Conservation (phyloP, 2,797 vertebrate genomes). For the Trichosurus vulpecula region DNA sequence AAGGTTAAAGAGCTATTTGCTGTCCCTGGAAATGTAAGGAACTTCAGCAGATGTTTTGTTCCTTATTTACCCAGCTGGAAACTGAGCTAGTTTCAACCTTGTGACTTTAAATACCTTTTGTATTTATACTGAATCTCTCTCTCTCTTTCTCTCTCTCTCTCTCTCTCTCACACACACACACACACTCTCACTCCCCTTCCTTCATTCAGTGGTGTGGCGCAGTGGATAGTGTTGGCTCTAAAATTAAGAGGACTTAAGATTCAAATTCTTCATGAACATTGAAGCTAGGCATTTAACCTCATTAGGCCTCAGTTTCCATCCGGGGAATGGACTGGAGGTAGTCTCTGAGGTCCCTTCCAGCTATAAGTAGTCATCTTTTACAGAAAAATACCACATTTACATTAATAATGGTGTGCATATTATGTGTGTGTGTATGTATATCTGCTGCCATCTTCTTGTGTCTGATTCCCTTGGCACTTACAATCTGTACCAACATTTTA, state of each 20-base stretch:
- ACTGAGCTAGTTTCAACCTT: slow-evolving; percentile 32
- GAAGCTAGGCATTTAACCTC: not conserved
- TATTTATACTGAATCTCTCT: not conserved
- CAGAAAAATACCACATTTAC: slow-evolving; percentile 28
- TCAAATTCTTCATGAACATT: not conserved
- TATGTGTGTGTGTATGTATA: not conserved
- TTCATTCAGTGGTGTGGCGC: not conserved
- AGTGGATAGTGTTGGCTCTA: not conserved
- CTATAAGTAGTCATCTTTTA: slow-evolving; percentile 37
- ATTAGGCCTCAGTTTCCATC: not conserved
- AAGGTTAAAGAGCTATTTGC: slow-evolving; percentile 43
- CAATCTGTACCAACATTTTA: not conserved
- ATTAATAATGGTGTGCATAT: slow-evolving; percentile 33
- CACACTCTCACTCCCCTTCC: not conserved
- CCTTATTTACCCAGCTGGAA: slow-evolving; percentile 51
- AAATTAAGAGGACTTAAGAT: not conserved
- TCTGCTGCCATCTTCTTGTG: not conserved
- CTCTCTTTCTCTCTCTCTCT: too few species aligned
- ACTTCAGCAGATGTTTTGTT: slow-evolving; percentile 35
- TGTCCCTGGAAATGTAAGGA: slow-evolving; percentile 52
- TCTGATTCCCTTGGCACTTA: slow-evolving; percentile 31
- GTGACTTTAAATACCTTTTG: slow-evolving; percentile 42
- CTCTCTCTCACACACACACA: too few species aligned
- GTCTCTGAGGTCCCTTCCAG: not conserved
- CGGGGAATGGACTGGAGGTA: not conserved